Evolutionary conservation across 2,797 vertebrate species (phyloP).

Genomic region (Danio tinwini): DNA sequence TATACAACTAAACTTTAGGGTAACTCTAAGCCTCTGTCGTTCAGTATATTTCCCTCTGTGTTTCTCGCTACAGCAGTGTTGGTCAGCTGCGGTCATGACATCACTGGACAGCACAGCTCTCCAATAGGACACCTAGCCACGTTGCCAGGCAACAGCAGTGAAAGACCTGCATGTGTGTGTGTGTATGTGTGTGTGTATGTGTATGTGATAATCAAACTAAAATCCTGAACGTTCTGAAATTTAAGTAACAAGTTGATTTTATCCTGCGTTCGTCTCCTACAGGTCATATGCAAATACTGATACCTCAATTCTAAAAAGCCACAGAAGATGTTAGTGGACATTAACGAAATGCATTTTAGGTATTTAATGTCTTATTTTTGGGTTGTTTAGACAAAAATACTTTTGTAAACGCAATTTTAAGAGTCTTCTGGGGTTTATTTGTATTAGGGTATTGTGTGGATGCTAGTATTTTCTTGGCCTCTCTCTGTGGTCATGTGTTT

Average conservation of each 20-base stretch:
- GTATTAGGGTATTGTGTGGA: conserved; percentile 25
- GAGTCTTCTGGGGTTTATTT: conserved; percentile 11
- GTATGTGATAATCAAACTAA: conserved; percentile 53
- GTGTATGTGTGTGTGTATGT: conserved; percentile 39
- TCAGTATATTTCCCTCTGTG: conserved; percentile 8
- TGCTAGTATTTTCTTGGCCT: conserved; percentile 9
- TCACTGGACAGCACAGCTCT: conserved; percentile 74
- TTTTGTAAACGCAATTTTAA: background rate
- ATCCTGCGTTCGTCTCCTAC: background rate
- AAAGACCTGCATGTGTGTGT: conserved; percentile 72
- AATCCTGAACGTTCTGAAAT: conserved; percentile 36
- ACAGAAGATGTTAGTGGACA: no score
- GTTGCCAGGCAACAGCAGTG: conserved; percentile 84
- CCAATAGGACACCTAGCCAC: conserved; percentile 74
- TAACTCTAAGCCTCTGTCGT: conserved; percentile 15
- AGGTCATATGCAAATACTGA: background rate
- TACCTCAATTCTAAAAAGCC: background rate
- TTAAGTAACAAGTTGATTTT: conserved; percentile 32
- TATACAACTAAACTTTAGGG: background rate
- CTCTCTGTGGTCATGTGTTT: conserved; percentile 27
- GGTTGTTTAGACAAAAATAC: background rate
- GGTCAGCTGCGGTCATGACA: conserved; percentile 78
- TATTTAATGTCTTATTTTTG: background rate
- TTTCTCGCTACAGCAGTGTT: conserved; percentile 62
- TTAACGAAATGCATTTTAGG: background rate